A percentile compares a stretch with the other conserved stretches of the same genome.
phyloP scores from a whole-genome alignment of 2,113 vertebrate genomes.

The Catharus minimus region DNA sequence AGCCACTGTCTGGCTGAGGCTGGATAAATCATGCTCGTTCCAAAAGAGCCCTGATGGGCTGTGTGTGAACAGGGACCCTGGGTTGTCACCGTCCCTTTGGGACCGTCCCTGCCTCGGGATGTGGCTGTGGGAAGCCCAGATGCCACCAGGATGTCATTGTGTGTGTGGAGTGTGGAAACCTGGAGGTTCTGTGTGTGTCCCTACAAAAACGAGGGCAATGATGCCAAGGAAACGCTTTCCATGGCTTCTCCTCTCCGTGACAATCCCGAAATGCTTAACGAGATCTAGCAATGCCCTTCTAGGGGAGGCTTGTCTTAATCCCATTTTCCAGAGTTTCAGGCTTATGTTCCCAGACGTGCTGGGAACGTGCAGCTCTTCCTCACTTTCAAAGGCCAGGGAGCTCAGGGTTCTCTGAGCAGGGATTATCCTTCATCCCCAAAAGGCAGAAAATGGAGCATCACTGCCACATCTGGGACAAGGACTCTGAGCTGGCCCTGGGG shows the following conservation, averaged over 20 bases:
- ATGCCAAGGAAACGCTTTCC: not conserved
- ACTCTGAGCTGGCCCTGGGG: not conserved
- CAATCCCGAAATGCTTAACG: not conserved
- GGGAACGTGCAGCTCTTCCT: not conserved
- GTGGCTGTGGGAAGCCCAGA: not conserved
- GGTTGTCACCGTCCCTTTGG: fast-evolving
- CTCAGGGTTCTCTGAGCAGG: not conserved
- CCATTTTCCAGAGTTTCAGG: slow-evolving; percentile 24
- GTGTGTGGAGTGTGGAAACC: not conserved
- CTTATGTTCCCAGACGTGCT: not conserved
- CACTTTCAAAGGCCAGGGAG: not conserved
- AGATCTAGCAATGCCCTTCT: not conserved
- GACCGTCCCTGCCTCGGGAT: not conserved
- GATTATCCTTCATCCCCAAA: not conserved
- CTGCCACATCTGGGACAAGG: fast-evolving
- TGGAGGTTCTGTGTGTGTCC: not conserved
- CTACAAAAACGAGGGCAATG: not conserved
- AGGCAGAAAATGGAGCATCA: not conserved
- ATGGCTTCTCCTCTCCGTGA: not conserved
- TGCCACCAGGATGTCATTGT: not conserved
- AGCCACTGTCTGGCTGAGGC: slow-evolving; percentile 1
- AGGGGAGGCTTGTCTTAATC: slow-evolving; percentile 29
- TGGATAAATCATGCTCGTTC: not conserved
- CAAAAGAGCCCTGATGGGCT: not conserved
- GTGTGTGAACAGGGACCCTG: fast-evolving